Conservation (phyloP, 92 coral and sea anemone genomes). For the Hydrozoanthus gracilis region DNA sequence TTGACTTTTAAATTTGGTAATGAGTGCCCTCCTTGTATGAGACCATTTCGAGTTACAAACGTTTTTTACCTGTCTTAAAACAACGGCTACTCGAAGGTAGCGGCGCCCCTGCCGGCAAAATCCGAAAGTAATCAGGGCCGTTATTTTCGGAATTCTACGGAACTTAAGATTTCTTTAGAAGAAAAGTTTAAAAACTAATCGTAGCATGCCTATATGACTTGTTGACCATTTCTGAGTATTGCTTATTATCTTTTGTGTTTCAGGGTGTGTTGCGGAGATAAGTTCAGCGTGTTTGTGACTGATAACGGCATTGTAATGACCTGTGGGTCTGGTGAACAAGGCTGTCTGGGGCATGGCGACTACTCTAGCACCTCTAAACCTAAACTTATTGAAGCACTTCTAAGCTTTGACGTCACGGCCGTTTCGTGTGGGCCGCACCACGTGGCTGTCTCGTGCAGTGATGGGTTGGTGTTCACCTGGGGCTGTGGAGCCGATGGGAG, state of each 20-base stretch:
- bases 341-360: slow-evolving; percentile 98
- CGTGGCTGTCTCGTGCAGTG: slow-evolving; percentile 93
- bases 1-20: no score
- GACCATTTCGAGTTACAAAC: no score
- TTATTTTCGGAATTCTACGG: no score
- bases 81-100: no score
- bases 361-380: slow-evolving; percentile 90
- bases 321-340: slow-evolving; percentile 91
- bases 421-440: slow-evolving; percentile 93
- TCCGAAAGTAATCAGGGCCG: no score
- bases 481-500: slow-evolving; percentile 97
- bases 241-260: not conserved
- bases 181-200: no score
- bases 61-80: no score
- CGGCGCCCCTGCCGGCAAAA: no score
- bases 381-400: slow-evolving; percentile 93
- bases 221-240: no score
- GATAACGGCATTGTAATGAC: slow-evolving; percentile 99
- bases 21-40: no score
- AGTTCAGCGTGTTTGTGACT: slow-evolving; percentile 92
- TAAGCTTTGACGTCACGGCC: slow-evolving; percentile 94
- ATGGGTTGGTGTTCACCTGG: slow-evolving; percentile 95
- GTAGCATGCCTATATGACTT: no score
- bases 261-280: slow-evolving; percentile 93
- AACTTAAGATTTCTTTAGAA: no score